Evolutionary conservation across 2,113 vertebrate species (phyloP), one percentile per base, ranked within the genome.

Genomic region (Cebidichthys violaceus): DNA sequence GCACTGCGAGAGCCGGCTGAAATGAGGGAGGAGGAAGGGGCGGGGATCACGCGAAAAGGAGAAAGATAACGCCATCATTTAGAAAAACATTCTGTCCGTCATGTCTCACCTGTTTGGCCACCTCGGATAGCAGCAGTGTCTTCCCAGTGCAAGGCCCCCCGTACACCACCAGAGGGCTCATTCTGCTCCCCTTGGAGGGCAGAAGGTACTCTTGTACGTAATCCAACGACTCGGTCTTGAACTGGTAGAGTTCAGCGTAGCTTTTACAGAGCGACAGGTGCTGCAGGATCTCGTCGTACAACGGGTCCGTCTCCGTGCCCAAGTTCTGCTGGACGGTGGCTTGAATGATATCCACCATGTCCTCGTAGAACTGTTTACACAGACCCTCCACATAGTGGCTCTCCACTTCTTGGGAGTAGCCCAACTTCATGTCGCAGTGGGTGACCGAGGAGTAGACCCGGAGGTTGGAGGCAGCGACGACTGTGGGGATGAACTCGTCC

Each of bases 281-380:
- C 84, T 99, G 98, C 74, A 99, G 95, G 79, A 98, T 96, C 94
- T 99, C 98, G 27, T 99, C 97, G 0, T 99, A 99, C 35, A 99
- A 90, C 0, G 94, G 86, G 83, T 99, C 98, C 3, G 96, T 96
- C 92, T 99, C 98, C 0, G 97, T 97, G 87, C 99, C 98, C 90
- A 99, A 98, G 91, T 98, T 99, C 92, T 99, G 98, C 88, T 99
- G 98, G 4, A 99, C 97, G 0, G 98, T 99, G 74, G 98, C 97
- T 86, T 99, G 98, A 83, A 99, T 99, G 81, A 99, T 98, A 77
- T 99, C 98, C 81, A 99, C 96, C 98, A 99, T 99, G 90, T 99
- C 98, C 91, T 99, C 98, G 65, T 99, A 99, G 95, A 99, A 98
- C 86, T 99, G 98, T 90, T 99, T 99, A 14, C 98, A 97, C 39